Evolutionary conservation across 2,113 vertebrate genomes (phyloP).

Genomic region (Indri indri): DNA sequence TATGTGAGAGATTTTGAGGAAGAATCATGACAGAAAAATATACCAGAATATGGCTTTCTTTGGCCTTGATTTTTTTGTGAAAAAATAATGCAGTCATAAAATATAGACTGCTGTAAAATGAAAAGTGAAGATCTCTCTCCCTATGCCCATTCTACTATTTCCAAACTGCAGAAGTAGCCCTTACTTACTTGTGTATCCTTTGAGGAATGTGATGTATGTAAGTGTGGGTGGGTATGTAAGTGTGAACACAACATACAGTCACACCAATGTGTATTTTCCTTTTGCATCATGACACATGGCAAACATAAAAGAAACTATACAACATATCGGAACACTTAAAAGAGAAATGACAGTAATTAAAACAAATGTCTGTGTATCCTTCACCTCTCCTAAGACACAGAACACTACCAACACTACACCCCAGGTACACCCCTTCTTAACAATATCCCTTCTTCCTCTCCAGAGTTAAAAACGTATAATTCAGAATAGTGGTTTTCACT

Average conservation of each 20-base stretch:
- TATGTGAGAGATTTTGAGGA: background rate
- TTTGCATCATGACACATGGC: background rate
- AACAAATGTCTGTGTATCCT: background rate
- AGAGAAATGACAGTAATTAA: background rate
- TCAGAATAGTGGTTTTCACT: background rate
- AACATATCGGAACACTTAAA: constrained; percentile 1
- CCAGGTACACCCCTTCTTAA: background rate
- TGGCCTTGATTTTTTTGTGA: background rate
- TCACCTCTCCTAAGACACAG: background rate
- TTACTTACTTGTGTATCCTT: background rate
- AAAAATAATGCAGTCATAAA: background rate
- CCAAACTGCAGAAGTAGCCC: background rate
- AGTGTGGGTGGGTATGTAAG: background rate
- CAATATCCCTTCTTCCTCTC: no score
- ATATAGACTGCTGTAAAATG: background rate
- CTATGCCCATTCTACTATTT: background rate
- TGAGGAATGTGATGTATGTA: background rate
- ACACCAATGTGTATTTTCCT: background rate
- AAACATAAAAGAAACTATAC: background rate
- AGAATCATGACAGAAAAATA: background rate
- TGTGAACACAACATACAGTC: background rate
- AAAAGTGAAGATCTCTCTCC: background rate
- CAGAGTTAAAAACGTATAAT: background rate
- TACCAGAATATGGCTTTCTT: background rate
- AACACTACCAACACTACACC: background rate